A percentile compares a stretch with the other conserved stretches of the same genome.
These are phyloP conservation scores for Alectoris magna DNA, from an alignment of 2,797 vertebrate species.

Conservation along the genomic window DNA sequence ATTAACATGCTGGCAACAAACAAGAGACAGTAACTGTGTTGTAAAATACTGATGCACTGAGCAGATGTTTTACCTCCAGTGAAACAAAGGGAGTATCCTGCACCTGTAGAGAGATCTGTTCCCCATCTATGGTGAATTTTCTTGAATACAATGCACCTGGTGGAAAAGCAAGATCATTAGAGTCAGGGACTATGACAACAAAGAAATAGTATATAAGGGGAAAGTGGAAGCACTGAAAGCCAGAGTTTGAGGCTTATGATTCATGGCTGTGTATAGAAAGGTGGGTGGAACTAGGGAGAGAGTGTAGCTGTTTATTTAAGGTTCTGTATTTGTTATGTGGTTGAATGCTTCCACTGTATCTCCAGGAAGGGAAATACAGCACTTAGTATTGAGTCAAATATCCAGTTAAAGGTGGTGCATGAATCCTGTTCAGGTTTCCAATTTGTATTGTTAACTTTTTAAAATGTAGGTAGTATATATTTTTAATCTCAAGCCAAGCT, in stretches of 20 bases:
- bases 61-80: conserved; percentile 85
- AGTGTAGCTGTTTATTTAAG: background rate
- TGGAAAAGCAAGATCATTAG: background rate
- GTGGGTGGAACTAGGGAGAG: background rate
- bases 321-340: background rate
- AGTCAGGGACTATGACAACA: background rate
- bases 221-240: background rate
- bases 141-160: conserved; percentile 92
- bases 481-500: background rate
- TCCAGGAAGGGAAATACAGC: background rate
- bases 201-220: background rate
- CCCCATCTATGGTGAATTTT: conserved; percentile 91
- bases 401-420: background rate
- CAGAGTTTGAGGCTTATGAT: background rate
- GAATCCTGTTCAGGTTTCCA: background rate
- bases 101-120: conserved; percentile 93
- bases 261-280: background rate
- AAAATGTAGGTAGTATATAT: background rate
- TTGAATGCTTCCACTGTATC: background rate
- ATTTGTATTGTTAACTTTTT: background rate
- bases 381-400: background rate
- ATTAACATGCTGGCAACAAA: background rate
- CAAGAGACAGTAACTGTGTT: background rate
- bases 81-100: conserved; percentile 93
- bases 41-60: background rate